Conservation (phyloP, 1,140 invertebrate genomes). For the Lucilia sericata region DNA sequence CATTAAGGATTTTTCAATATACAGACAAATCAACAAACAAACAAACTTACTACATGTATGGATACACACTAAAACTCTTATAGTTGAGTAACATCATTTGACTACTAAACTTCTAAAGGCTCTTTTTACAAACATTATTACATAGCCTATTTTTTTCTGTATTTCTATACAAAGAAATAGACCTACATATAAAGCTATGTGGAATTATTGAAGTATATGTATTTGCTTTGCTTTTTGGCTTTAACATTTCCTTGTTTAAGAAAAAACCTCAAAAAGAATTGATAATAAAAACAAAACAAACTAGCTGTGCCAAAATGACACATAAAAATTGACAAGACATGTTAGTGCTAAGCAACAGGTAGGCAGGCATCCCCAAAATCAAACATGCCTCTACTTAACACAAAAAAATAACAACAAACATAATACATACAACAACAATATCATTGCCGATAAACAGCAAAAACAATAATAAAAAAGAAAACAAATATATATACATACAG, state of each 20-base stretch:
- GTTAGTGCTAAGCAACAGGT: conserved; percentile 22
- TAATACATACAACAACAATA: background rate
- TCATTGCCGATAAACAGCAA: background rate
- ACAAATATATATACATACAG: background rate
- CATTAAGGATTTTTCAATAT: conserved; percentile 41
- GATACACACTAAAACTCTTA: too few relatives aligned
- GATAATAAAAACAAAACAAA: background rate
- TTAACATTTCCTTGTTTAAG: background rate
- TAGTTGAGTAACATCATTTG: too few relatives aligned
- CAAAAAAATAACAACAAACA: background rate
- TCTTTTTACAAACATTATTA: too few relatives aligned
- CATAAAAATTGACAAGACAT: conserved; percentile 32
- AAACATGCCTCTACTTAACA: conserved; percentile 12
- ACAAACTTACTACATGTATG: background rate
- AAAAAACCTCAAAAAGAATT: background rate
- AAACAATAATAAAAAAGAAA: background rate
- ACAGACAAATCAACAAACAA: background rate
- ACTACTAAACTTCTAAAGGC: too few relatives aligned
- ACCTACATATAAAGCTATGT: background rate
- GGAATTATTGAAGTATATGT: background rate
- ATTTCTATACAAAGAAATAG: background rate
- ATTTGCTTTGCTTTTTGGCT: conserved; percentile 8
- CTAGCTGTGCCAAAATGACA: conserved; percentile 36
- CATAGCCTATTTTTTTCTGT: background rate
- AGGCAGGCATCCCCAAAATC: conserved; percentile 37